Evolutionary conservation across 2,888 invertebrate genomes (phyloP), one percentile per base, ranked within the genome.

Genomic region (Agrochola circellaris): DNA sequence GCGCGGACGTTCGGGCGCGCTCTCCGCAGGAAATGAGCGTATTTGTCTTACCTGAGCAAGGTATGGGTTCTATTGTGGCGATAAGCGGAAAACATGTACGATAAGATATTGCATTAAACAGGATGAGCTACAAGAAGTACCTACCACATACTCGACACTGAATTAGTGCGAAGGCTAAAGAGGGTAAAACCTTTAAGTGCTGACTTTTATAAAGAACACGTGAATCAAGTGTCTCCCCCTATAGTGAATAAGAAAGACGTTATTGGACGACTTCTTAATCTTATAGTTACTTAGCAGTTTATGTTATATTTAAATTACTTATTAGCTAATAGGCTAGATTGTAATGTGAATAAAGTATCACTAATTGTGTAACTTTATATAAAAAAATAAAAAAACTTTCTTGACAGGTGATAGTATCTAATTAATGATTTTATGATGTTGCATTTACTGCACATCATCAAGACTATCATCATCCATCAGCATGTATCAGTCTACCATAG

Each of bases 1-100:
- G 90, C 90, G 85, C 92, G 93, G 93, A 93, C 94, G 94, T 92
- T 94, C 93, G 94, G 91, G 90, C 92, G 92, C 92, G 92, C 91
- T 93, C 93, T 93, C 93, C 93, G 92, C 94, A 93, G 96, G 95
- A 96, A 96, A 96, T 96, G 95, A 95, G 94, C 95, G 94, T 95
- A 95, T 96, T 96, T 95, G 95, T 96, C 95, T 95, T 95, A 95
- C 95, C 95, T 95, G 95, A 58, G 82, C 45, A 23, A 65, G 82
- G 90, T 76, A 71, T 17, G 91, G 90, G 13, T 64, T 3, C 69
- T 86, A 65, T 89, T 64, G 0, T 0, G 86, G 92, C 92, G 90
- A 58, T 70, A 26, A 77, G 68, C 58, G 77, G 17, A 6, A 15
- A 30, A 30, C 15, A 1, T 23, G 2, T 48, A 56, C 9, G 9